Percentiles rank a stretch among this genome's conserved stretches.
Conservation (phyloP, 1,140 invertebrate genomes). For the Euwallacea fornicatus region DNA sequence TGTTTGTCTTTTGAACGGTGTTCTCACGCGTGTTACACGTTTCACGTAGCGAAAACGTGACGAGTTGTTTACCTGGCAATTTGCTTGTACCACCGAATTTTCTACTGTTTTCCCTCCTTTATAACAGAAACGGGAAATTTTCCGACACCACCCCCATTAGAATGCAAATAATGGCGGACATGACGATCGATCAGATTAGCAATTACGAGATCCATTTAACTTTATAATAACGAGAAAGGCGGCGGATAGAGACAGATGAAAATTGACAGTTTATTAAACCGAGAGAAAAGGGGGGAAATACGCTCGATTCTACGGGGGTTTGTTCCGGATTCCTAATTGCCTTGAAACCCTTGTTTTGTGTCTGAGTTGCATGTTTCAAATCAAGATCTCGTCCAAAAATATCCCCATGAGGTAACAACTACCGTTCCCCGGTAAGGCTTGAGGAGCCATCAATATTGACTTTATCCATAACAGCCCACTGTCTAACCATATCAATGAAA, state of each 20-base stretch:
- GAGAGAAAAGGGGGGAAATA: slow-evolving; percentile 4
- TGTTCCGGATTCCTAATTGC: too few relatives aligned
- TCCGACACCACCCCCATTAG: not conserved
- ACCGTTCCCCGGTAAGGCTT: too few relatives aligned
- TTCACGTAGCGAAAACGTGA: not conserved
- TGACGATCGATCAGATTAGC: slow-evolving; percentile 19
- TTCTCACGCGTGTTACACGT: slow-evolving; percentile 7
- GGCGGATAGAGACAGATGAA: slow-evolving; percentile 8
- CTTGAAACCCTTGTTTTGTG: too few relatives aligned
- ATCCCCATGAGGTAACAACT: too few relatives aligned
- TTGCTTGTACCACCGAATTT: slow-evolving; percentile 3
- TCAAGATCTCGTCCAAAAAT: too few relatives aligned
- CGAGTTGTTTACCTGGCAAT: slow-evolving; percentile 3
- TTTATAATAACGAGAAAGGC: slow-evolving; percentile 29
- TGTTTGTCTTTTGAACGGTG: slow-evolving; percentile 10
- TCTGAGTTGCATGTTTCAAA: too few relatives aligned
- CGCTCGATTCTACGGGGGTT: too few relatives aligned
- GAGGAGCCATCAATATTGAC: too few relatives aligned
- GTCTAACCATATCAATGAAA: too few relatives aligned
- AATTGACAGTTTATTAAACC: slow-evolving; percentile 24
- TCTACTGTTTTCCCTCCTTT: not conserved
- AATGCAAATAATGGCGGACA: slow-evolving; percentile 16
- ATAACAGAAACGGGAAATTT: not conserved
- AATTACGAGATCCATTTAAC: slow-evolving; percentile 32
- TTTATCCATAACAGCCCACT: too few relatives aligned